Conservation (phyloP, 1,140 invertebrate genomes). For the Proctacanthus coquilletti region DNA sequence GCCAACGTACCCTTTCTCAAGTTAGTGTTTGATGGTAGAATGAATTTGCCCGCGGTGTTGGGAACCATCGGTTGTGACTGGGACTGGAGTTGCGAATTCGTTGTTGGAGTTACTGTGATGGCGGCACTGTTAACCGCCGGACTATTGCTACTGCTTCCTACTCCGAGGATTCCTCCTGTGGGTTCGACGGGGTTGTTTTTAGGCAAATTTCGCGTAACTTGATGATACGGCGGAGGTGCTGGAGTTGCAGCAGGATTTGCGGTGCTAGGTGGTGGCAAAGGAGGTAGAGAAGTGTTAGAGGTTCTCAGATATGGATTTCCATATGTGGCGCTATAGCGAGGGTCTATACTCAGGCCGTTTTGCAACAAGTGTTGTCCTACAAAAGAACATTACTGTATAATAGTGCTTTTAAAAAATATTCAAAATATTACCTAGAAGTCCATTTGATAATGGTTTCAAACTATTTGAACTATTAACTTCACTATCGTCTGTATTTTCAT, state of each 20-base stretch:
- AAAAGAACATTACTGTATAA: background rate
- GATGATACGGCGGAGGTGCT: constrained; percentile 56
- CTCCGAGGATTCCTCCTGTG: constrained; percentile 18
- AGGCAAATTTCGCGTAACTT: constrained; percentile 14
- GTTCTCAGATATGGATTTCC: constrained; percentile 72
- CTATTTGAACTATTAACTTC: too few relatives aligned
- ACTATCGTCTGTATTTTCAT: too few relatives aligned
- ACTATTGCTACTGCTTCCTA: constrained; percentile 11
- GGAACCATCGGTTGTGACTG: constrained; percentile 11
- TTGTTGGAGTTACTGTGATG: constrained; percentile 5
- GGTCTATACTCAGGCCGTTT: constrained; percentile 51
- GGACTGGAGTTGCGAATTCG: constrained; percentile 2
- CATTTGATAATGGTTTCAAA: constrained; percentile 16
- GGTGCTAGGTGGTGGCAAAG: constrained; percentile 33
- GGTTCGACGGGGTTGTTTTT: too few relatives aligned
- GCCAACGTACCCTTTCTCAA: constrained; percentile 26
- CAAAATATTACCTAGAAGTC: constrained; percentile 20
- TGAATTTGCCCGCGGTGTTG: constrained; percentile 30
- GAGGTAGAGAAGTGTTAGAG: constrained; percentile 32
- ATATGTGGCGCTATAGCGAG: constrained; percentile 72
- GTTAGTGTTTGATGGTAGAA: constrained; percentile 27
- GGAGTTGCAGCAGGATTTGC: constrained; percentile 62
- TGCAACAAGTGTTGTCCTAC: constrained; percentile 34
- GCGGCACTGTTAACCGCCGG: constrained; percentile 4
- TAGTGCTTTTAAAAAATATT: constrained; percentile 5